Percentiles rank a stretch among this genome's conserved stretches.
Conservation (phyloP, 2,113 vertebrate genomes). For the Cyprinodon variegatus region DNA sequence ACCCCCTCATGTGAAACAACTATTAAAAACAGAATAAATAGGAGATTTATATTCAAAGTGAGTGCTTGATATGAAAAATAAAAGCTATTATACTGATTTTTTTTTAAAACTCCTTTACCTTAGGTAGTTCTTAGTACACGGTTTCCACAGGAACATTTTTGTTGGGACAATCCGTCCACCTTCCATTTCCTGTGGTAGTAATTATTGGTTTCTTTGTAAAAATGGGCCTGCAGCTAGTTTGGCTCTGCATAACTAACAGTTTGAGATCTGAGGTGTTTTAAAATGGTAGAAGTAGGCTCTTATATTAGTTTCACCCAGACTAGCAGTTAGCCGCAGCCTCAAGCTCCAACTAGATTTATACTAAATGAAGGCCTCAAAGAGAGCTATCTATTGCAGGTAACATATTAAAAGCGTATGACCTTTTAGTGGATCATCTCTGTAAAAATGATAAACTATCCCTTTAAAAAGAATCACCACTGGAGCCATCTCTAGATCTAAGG, state of each 20-base stretch:
- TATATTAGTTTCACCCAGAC: too few species aligned
- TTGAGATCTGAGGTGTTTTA: not conserved
- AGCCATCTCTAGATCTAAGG: slow-evolving; percentile 37
- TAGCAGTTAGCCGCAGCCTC: too few species aligned
- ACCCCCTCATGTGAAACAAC: too few species aligned
- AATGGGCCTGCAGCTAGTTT: not conserved
- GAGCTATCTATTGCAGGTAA: not conserved
- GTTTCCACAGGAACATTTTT: not conserved
- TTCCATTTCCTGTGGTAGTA: not conserved
- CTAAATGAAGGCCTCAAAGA: not conserved
- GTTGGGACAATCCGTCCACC: not conserved
- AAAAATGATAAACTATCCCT: not conserved
- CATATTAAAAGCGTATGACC: not conserved
- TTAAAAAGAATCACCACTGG: slow-evolving; percentile 25
- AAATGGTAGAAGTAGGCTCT: not conserved
- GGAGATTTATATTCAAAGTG: too few species aligned
- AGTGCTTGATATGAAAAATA: too few species aligned
- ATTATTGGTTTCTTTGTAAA: not conserved
- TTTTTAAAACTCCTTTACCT: not conserved
- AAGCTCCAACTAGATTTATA: not conserved
- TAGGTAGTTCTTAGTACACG: not conserved
- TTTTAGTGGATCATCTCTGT: not conserved
- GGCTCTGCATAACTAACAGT: not conserved
- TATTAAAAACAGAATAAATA: too few species aligned
- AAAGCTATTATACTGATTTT: not conserved